phyloP scores from a whole-genome alignment of 2,797 vertebrate species.

The Neopelma chrysocephalum region DNA sequence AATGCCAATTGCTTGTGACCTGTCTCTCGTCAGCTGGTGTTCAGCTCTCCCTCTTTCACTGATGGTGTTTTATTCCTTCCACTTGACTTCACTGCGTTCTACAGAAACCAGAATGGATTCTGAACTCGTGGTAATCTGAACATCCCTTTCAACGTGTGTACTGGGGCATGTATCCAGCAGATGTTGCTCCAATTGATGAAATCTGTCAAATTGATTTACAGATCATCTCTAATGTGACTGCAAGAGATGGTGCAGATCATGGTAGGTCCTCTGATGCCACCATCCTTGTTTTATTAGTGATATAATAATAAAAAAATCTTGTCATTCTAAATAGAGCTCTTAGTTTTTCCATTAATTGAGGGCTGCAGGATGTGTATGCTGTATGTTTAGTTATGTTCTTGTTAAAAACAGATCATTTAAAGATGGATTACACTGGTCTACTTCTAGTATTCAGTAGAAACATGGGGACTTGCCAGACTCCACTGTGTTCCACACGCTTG shows the following conservation, averaged over 20 bases:
- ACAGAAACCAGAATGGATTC: not conserved
- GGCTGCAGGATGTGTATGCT: not conserved
- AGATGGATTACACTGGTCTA: not conserved
- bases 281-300: constrained; percentile 6
- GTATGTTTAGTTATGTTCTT: not conserved
- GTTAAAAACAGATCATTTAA: not conserved
- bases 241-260: constrained; percentile 29
- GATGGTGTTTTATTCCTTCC: not conserved
- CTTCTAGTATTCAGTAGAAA: not conserved
- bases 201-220: constrained; percentile 36
- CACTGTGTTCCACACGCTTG: not conserved
- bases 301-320: constrained; percentile 40
- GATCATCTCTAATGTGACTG: constrained; percentile 9
- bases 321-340: not conserved
- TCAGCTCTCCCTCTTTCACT: not conserved
- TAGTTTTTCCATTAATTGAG: not conserved
- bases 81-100: constrained; percentile 21
- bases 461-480: not conserved
- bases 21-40: not conserved
- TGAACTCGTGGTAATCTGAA: not conserved
- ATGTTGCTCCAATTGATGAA: constrained; percentile 18
- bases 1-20: not conserved
- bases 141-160: not conserved
- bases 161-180: not conserved
- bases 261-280: not conserved